Base-by-base conservation (phyloP, 2,888 invertebrate species). In the Aphodius sticticus region DNA sequence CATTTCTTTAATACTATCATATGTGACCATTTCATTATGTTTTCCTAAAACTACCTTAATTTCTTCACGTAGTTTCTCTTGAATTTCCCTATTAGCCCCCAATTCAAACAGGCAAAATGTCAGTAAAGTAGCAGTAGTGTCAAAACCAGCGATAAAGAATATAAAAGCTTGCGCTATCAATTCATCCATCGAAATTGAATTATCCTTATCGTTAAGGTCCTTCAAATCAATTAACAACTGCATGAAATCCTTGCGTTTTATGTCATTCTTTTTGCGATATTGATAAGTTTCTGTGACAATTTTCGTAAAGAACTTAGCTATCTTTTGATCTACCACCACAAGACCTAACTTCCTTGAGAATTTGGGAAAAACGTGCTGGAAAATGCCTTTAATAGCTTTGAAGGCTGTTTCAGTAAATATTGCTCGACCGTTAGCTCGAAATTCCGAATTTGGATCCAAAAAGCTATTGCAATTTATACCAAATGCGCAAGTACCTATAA, bases 121-220 rank as follows among this genome's bases (percentile, higher is more conserved):
- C 35, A 92, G 84, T 12, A 92, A 85, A 0, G 92, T 91, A 77
- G 92, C 91, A 0, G 92, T 92, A 0, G 93, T 93, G 84, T 93
- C 93, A 83, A 91, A 93, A 0, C 93, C 93, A 78, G 92, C 93
- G 77, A 92, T 86, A 3, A 93, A 90, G 86, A 93, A 93, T 3
- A 92, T 86, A 69, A 93, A 87, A 7, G 91, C 90, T 85, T 93
- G 92, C 0, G 92, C 92, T 0, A 84, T 83, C 2, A 87, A 81
- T 81, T 87, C 85, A 6, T 86, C 81, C 69, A 86, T 77, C 14
- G 82, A 86, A 15, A 84, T 69, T 35, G 86, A 79, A 69, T 77
- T 70, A 69, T 70, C 72, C 16, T 53, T 77, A 5, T 69, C 74
- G 1, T 78, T 75, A 6, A 77, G 76, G 15, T 82, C 85, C 80